Evolutionary conservation across 1,140 invertebrate genomes (phyloP).

Genomic region (Holotrichia oblita): DNA sequence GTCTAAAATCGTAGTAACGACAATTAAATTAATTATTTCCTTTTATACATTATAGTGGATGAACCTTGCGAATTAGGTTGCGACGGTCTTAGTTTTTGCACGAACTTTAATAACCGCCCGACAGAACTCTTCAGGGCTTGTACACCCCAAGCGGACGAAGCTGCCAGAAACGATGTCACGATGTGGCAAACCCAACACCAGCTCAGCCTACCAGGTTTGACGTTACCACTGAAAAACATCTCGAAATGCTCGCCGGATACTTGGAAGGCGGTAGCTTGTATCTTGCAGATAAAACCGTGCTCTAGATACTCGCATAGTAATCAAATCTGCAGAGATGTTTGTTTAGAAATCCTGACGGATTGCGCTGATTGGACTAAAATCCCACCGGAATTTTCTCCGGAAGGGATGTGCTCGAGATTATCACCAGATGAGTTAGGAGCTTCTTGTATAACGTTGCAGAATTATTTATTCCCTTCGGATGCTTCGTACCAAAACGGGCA

Average conservation of each 20-base stretch:
- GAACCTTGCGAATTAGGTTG: constrained; percentile 86
- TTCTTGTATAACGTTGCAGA: constrained; percentile 79
- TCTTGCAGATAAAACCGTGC: constrained; percentile 87
- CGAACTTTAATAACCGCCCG: constrained; percentile 82
- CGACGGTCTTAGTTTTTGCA: constrained; percentile 79
- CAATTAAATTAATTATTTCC: not conserved
- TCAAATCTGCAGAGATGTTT: constrained; percentile 84
- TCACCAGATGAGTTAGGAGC: constrained; percentile 69
- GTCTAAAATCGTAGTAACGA: not conserved
- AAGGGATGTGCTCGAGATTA: constrained; percentile 73
- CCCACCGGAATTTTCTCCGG: constrained; percentile 64
- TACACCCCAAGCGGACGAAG: constrained; percentile 69
- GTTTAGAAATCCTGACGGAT: constrained; percentile 77
- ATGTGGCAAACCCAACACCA: constrained; percentile 67
- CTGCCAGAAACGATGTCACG: constrained; percentile 68
- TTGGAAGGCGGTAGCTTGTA: constrained; percentile 89
- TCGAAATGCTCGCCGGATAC: constrained; percentile 79
- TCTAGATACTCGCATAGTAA: constrained; percentile 75
- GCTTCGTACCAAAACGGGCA: constrained; percentile 66
- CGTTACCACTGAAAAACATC: too few species aligned
- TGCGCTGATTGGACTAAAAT: constrained; percentile 81
- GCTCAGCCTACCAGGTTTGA: constrained; percentile 74
- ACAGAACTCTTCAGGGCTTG: constrained; percentile 82
- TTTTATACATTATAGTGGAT: constrained; percentile 68
- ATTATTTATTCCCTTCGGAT: constrained; percentile 67